These are phyloP conservation scores for Protodeltote pygarga DNA, from an alignment of 2,888 invertebrate species.

Conservation along the genomic window DNA sequence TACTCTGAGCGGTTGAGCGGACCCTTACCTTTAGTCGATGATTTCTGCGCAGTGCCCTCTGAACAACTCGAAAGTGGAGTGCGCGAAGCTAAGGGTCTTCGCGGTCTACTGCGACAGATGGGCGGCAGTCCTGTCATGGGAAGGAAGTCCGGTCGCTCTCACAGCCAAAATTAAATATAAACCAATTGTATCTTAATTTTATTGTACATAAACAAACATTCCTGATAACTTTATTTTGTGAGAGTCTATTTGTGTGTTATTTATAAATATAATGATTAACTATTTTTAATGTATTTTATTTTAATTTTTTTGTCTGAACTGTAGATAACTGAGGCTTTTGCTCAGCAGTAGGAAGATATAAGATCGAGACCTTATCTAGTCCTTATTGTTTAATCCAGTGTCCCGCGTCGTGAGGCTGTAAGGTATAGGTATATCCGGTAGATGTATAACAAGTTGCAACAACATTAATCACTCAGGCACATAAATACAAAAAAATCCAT, in stretches of 20 bases:
- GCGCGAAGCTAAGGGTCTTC: constrained; percentile 91
- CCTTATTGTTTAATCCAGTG: too few relatives aligned
- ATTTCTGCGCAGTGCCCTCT: constrained; percentile 96
- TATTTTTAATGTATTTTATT: constrained; percentile 13
- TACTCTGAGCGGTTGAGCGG: constrained; percentile 86
- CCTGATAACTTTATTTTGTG: constrained; percentile 28
- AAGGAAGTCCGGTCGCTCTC: constrained; percentile 87
- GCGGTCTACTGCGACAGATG: constrained; percentile 93
- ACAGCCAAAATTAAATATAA: constrained; percentile 77
- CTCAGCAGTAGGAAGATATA: too few relatives aligned
- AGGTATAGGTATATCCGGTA: too few relatives aligned
- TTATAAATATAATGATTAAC: constrained; percentile 27
- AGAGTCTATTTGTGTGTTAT: constrained; percentile 21
- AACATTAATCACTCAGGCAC: too few relatives aligned
- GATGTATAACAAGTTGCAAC: too few relatives aligned
- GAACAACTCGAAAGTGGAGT: constrained; percentile 88
- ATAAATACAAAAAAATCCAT: too few relatives aligned
- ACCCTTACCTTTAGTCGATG: constrained; percentile 94
- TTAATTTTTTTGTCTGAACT: too few relatives aligned
- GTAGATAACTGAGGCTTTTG: too few relatives aligned
- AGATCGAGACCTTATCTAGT: too few relatives aligned
- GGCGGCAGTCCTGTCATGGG: constrained; percentile 94
- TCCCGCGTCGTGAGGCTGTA: too few relatives aligned
- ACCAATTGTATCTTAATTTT: constrained; percentile 12
- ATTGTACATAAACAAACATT: constrained; percentile 46